Evolutionary conservation across 2,888 invertebrate genomes (phyloP).

Genomic region (Tyria jacobaeae): DNA sequence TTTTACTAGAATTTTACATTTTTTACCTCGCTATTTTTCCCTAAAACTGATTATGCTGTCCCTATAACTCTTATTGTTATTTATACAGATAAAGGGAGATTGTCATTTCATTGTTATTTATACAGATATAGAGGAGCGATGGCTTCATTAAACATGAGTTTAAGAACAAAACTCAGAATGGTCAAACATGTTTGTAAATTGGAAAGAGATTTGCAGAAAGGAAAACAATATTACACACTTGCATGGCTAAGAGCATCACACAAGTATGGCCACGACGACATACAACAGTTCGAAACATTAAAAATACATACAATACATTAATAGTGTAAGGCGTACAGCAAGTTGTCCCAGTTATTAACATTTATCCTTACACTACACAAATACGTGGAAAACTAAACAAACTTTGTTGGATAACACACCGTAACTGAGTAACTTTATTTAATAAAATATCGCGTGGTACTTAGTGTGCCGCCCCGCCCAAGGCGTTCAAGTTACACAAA

Average conservation of each 20-base stretch:
- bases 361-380: constrained; percentile 68
- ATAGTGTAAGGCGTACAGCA: constrained; percentile 52
- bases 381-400: constrained; percentile 68
- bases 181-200: not conserved
- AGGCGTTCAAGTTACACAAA: constrained; percentile 84
- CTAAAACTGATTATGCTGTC: too few relatives aligned
- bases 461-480: constrained; percentile 69
- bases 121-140: not conserved
- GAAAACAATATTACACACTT: too few relatives aligned
- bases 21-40: too few relatives aligned
- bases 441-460: constrained; percentile 78
- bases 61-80: too few relatives aligned
- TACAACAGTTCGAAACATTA: constrained; percentile 53
- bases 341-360: constrained; percentile 71
- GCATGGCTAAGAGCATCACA: not conserved
- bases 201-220: constrained; percentile 10
- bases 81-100: too few relatives aligned
- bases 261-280: constrained; percentile 24
- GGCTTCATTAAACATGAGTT: not conserved
- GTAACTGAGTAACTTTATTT: constrained; percentile 74
- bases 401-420: constrained; percentile 70
- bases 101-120: not conserved
- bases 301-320: constrained; percentile 66
- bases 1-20: too few relatives aligned
- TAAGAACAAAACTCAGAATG: not conserved